phyloP scores from a whole-genome alignment of 2,888 invertebrate species.

The Tetragonula carbonaria region DNA sequence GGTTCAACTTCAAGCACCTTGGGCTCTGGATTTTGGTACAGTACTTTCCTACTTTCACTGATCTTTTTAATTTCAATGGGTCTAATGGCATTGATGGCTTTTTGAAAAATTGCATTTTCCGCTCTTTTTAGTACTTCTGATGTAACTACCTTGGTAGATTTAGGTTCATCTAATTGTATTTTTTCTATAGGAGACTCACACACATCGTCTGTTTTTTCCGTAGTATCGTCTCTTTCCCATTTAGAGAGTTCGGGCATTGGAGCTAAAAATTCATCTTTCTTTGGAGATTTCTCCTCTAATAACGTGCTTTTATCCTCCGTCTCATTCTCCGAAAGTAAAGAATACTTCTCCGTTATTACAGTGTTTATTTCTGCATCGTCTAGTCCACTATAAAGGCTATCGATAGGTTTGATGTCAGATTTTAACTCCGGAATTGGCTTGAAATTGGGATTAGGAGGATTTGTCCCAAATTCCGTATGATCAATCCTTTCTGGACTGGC shows the following conservation, averaged over 20 bases:
- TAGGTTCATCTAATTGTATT: constrained; percentile 73
- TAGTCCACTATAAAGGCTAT: constrained; percentile 81
- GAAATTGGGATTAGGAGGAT: constrained; percentile 82
- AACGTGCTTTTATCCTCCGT: constrained; percentile 66
- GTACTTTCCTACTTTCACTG: constrained; percentile 88
- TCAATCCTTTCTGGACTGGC: constrained; percentile 63
- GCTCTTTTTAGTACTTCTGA: constrained; percentile 95
- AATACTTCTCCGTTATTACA: constrained; percentile 76
- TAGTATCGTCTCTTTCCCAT: constrained; percentile 91
- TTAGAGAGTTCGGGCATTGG: constrained; percentile 93
- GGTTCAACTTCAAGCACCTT: constrained; percentile 75
- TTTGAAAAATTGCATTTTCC: constrained; percentile 96
- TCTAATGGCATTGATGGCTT: constrained; percentile 92
- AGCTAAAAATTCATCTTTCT: constrained; percentile 88
- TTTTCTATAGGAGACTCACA: constrained; percentile 84
- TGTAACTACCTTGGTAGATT: constrained; percentile 88
- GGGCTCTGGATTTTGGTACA: constrained; percentile 85
- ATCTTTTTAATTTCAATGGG: constrained; percentile 92
- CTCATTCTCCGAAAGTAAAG: constrained; percentile 71
- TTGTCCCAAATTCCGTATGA: constrained; percentile 76
- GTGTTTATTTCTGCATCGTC: constrained; percentile 80
- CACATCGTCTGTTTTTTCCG: constrained; percentile 81
- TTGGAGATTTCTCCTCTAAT: constrained; percentile 75
- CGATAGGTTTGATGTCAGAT: constrained; percentile 76
- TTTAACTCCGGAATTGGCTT: constrained; percentile 80